Evolutionary conservation across 2,113 vertebrate species (phyloP).

Genomic region (Hyaena hyaena): DNA sequence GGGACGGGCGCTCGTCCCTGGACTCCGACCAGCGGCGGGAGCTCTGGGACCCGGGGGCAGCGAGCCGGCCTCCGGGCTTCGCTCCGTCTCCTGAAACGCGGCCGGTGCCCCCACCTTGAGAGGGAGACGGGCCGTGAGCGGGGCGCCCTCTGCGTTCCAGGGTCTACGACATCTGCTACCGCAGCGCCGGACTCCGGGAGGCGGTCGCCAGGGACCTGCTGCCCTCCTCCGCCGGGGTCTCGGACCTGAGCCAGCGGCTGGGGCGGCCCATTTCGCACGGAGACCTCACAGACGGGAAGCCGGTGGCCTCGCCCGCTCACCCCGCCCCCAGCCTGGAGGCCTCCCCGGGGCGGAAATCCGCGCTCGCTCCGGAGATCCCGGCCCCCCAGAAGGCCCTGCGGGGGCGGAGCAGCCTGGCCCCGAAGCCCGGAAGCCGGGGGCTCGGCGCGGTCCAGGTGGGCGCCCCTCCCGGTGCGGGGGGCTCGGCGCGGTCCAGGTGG

Average conservation of each 20-base stretch:
- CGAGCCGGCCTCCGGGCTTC: background rate
- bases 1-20: background rate
- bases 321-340: accelerated
- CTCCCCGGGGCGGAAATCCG: accelerated
- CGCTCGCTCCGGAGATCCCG: background rate
- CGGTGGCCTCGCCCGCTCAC: no score
- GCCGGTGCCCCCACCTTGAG: accelerated
- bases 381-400: constrained; percentile 75
- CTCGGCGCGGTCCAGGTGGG: no score
- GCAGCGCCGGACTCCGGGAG: constrained; percentile 83
- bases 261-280: constrained; percentile 78
- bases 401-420: constrained; percentile 75
- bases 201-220: constrained; percentile 85
- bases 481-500: no score
- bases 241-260: constrained; percentile 83
- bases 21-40: background rate
- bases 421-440: no score
- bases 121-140: background rate
- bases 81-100: background rate
- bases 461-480: no score
- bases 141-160: constrained; percentile 74
- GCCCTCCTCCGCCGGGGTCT: constrained; percentile 90
- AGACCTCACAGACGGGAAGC: constrained; percentile 35
- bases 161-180: constrained; percentile 83
- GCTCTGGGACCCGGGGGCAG: background rate